Conservation (phyloP, 2,113 vertebrate species). For the Machaerirhynchus nigripectus region DNA sequence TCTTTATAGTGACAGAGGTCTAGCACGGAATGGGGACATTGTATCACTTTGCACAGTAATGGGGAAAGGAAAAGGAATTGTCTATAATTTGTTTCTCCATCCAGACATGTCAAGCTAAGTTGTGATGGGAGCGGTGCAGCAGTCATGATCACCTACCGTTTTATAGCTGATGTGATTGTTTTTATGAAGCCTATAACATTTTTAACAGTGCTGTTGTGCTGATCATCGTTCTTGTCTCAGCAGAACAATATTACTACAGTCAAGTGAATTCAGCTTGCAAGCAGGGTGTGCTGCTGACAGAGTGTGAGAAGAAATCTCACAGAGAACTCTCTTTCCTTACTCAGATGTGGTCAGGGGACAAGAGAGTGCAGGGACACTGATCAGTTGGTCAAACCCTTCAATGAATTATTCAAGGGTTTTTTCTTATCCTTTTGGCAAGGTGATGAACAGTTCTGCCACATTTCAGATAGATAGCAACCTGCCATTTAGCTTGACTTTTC, state of each 20-base stretch:
- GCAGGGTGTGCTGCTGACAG: constrained; percentile 1
- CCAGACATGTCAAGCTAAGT: constrained; percentile 71
- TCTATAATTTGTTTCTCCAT: constrained; percentile 73
- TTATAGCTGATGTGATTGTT: constrained; percentile 73
- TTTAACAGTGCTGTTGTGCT: constrained; percentile 63
- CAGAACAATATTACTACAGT: constrained; percentile 62
- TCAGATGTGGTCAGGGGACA: not conserved
- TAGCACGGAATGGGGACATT: constrained; percentile 29
- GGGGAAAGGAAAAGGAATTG: constrained; percentile 39
- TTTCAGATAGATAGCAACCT: constrained; percentile 16
- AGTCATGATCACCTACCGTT: constrained; percentile 73
- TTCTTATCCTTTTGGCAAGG: not conserved
- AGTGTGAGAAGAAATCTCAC: not conserved
- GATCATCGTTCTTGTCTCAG: constrained; percentile 65
- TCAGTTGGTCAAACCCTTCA: not conserved
- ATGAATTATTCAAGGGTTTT: constrained; percentile 50
- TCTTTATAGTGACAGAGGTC: constrained; percentile 41
- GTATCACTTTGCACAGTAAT: constrained; percentile 56
- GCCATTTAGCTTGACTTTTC: constrained; percentile 27
- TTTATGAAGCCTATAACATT: constrained; percentile 73
- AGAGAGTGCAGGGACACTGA: not conserved
- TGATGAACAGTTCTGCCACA: not conserved
- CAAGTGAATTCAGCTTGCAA: constrained; percentile 54
- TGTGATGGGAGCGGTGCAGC: constrained; percentile 52
- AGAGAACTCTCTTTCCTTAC: not conserved